Conservation (phyloP, 2,888 invertebrate genomes). For the Apotomis capreana region DNA sequence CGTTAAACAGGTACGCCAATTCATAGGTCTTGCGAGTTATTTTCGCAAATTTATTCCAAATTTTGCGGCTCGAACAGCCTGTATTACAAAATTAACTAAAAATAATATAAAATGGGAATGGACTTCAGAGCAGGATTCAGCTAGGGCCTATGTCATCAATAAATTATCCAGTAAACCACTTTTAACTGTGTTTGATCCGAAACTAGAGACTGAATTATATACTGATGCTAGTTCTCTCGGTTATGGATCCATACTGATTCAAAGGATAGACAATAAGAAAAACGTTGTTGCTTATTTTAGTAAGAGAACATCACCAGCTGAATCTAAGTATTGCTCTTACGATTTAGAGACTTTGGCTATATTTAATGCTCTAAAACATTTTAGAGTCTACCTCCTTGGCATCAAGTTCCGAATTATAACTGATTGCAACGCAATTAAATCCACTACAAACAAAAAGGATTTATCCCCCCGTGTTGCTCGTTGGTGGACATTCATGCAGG, state of each 20-base stretch:
- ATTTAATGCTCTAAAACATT: conserved; percentile 11
- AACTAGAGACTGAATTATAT: neutral
- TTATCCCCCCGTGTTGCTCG: neutral
- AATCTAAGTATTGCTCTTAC: neutral
- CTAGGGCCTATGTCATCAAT: neutral
- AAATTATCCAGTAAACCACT: neutral
- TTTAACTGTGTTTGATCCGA: neutral
- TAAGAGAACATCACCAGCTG: neutral
- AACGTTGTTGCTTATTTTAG: conserved; percentile 12
- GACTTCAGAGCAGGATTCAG: neutral
- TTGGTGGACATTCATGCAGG: conserved; percentile 7
- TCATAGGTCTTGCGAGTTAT: neutral
- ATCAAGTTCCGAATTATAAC: conserved; percentile 1
- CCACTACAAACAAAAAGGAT: neutral
- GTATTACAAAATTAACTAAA: conserved; percentile 1
- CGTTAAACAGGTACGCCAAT: neutral
- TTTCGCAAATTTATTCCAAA: neutral
- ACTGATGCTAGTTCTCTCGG: neutral
- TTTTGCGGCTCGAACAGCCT: neutral
- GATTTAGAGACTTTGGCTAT: conserved; percentile 8
- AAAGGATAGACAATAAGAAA: neutral
- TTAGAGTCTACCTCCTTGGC: neutral
- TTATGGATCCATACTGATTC: conserved; percentile 1
- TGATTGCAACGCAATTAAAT: conserved; percentile 5
- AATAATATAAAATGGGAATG: neutral